Evolutionary conservation across 35 echinoderm and acorn worm species (phyloP), one percentile per base, ranked within the genome.

Genomic region (Strongylocentrotus purpuratus): DNA sequence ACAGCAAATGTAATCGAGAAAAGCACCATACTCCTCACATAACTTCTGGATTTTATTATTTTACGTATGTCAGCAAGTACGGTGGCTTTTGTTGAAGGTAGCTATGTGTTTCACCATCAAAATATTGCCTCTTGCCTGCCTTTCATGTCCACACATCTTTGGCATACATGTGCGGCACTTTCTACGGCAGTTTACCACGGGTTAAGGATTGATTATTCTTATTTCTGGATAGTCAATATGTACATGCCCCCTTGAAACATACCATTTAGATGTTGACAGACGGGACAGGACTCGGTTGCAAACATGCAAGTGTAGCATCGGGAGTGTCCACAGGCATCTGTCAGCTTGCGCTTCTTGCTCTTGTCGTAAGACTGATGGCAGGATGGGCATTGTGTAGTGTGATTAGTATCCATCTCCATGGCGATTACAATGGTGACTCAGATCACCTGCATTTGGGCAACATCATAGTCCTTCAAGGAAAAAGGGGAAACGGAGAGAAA

Each of bases 231-330:
- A 18, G 17, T 71, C 61, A 71, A 20, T 78, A 78, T 28, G 20
- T 5, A 78, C 65, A 78, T 78, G 65, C 28, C n/a, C 20, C 50
- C 50, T 78, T 28, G 1, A 48, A 94, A 96, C 93, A 15, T 90
- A 96, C 96, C 93, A 45, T 94, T 91, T 31, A 58, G 85, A 87
- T 85, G 85, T 22, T 94, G 52, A 97, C 98, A 99, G 12, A 99
- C 48, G 0, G 97, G 97, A 33, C 98, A 99, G 31, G 96, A 90
- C 50, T 99, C 98, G 0, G 97, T 99, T 35, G 96, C 94, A 92
- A 99, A 99, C 98, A 99, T 99, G 61, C 98, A 99, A 17, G 96
- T 94, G 90, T 98, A 99, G 85, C 98, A 99, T 48, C 98, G 94
- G 20, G 98, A 94, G 95, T 99, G 98, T 94, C 98, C 98, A 94